phyloP scores from a whole-genome alignment of 2,113 vertebrate genomes.

The Zosterops lateralis region DNA sequence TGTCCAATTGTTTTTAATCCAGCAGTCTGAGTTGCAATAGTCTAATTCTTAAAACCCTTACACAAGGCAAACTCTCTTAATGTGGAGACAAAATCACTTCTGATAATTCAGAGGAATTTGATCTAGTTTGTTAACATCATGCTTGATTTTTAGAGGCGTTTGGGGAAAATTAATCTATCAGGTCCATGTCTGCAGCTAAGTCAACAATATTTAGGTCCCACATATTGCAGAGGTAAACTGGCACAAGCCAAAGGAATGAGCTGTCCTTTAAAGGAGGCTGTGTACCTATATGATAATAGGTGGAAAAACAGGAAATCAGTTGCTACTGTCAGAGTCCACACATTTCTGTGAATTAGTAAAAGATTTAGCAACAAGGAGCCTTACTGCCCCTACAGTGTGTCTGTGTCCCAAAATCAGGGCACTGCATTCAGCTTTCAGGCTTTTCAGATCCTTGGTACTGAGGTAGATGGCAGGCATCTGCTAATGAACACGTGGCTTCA shows the following conservation, averaged over 20 bases:
- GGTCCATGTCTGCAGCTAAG: neutral
- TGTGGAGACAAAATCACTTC: neutral
- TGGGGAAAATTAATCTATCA: neutral
- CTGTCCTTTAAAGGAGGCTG: neutral
- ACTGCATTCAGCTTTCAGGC: neutral
- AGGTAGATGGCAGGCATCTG: neutral
- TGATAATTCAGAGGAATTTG: neutral
- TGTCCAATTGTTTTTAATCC: neutral
- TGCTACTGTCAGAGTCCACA: neutral
- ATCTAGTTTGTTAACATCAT: neutral
- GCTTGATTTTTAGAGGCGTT: neutral
- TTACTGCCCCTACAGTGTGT: neutral
- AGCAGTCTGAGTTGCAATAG: neutral
- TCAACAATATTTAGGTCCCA: neutral
- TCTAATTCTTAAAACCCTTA: neutral
- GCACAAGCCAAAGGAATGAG: neutral
- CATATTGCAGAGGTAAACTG: neutral
- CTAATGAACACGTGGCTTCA: constrained; percentile 1
- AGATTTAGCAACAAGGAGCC: neutral
- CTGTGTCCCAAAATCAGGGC: neutral
- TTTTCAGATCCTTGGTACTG: neutral
- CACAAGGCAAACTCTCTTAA: neutral
- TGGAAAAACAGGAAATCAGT: neutral
- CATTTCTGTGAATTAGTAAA: neutral
- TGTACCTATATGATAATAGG: neutral